Base-by-base conservation (phyloP, 2,113 vertebrate species). In the Ciconia stormi region DNA sequence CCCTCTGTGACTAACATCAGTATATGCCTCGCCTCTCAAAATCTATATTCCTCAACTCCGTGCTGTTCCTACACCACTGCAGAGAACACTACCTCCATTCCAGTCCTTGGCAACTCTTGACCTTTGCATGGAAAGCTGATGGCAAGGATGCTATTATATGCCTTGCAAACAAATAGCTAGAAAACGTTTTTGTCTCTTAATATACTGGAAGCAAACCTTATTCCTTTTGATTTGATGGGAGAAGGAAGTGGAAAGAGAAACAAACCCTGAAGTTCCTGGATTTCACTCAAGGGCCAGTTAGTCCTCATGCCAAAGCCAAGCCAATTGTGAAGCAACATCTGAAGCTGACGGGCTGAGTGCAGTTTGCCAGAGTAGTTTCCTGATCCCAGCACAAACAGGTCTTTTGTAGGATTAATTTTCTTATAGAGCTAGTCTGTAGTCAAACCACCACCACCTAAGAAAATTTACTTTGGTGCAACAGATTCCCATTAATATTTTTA, bases 21-120 rank as follows among this genome's bases (percentile, higher is more conserved):
- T 22, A 81, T 8, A 67, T 7, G 6, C 7, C 10, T 72, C 6
- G 4, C 42, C 25, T 62, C 62, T 42, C n/a, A 82, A 63, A 78
- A 36, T 47, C 53, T 13, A 9, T 44, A 27, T 50, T 67, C 36
- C 56, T 80, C 81, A 80, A 46, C 30, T n/a, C 58, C 0, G 0
- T 9, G 16, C 58, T 72, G 13, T 18, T 82, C 53, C 79, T 79
- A 40, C 15, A 89, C 3, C 61, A 49, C 25, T 69, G 44, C 44
- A 69, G 16, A 80, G 40, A 69, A 47, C 56, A 47, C 10, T 16
- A 13, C 20, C 21, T 82, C 56, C 20, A 25, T 69, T 73, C 71
- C 36, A 49, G 49, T 32, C 62, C 53, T n/a, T 29, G 29, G 38
- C 23, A 76, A 82, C 40, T 56, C 8, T 2, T 87, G 65, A 67